phyloP scores from a whole-genome alignment of 2,888 invertebrate species.

The Synanthedon tipuliformis region DNA sequence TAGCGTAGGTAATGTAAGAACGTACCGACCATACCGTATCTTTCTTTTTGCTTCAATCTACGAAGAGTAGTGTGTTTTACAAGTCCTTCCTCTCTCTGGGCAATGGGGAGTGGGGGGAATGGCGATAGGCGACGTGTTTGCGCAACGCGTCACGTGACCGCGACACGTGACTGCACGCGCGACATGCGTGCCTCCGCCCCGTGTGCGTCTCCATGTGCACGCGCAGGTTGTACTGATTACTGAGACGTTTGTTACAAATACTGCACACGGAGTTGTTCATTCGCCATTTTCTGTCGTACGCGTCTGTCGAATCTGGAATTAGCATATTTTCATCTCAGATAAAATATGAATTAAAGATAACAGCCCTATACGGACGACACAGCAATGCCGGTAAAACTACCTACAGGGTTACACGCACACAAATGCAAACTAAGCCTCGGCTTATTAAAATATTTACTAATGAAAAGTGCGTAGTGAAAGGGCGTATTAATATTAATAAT shows the following conservation, averaged over 20 bases:
- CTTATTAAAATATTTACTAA: no score
- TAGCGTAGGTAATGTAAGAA: background rate
- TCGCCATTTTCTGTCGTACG: conserved; percentile 49
- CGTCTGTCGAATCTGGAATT: conserved; percentile 22
- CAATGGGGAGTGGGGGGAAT: conserved; percentile 75
- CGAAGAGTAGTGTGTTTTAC: background rate
- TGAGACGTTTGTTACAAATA: conserved; percentile 87
- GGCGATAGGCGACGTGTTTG: conserved; percentile 89
- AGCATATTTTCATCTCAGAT: no score
- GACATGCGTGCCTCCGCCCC: conserved; percentile 87
- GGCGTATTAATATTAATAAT: no score
- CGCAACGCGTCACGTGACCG: conserved; percentile 87
- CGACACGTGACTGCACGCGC: conserved; percentile 88
- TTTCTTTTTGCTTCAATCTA: no score
- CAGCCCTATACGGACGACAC: no score
- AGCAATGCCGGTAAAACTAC: no score
- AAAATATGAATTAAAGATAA: no score
- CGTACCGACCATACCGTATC: no score
- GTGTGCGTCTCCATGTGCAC: conserved; percentile 94
- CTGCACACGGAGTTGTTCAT: conserved; percentile 74
- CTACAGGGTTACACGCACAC: no score
- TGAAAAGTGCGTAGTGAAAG: no score
- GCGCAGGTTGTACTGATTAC: conserved; percentile 90
- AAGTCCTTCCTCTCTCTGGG: background rate
- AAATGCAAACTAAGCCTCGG: no score